phyloP scores from a whole-genome alignment of 2,113 vertebrate species.

The Psittacara wagleri region DNA sequence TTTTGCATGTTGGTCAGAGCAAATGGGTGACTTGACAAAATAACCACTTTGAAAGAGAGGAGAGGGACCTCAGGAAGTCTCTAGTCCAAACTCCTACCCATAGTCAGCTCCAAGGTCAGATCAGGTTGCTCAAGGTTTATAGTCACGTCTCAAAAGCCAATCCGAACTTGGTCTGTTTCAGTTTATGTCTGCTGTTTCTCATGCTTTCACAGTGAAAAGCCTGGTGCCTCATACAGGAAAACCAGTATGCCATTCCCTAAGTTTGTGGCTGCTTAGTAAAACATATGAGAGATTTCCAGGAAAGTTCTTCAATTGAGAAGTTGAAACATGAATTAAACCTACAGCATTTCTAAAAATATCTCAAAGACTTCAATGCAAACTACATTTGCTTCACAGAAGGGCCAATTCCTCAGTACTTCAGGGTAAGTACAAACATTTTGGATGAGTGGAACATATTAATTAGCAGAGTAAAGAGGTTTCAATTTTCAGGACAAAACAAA shows the following conservation, averaged over 20 bases:
- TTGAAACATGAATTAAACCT: background rate
- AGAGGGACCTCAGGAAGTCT: background rate
- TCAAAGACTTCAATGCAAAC: background rate
- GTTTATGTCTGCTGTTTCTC: background rate
- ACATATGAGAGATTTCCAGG: background rate
- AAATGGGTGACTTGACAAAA: background rate
- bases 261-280: background rate
- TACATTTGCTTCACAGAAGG: background rate
- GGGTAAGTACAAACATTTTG: background rate
- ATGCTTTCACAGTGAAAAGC: background rate
- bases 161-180: background rate
- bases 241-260: background rate
- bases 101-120: background rate
- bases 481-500: background rate
- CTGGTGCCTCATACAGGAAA: background rate
- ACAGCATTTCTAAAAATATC: background rate
- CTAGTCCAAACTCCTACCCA: background rate
- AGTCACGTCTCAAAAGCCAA: background rate
- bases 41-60: background rate
- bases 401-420: background rate
- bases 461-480: background rate
- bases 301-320: background rate
- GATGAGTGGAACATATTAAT: constrained; percentile 12
- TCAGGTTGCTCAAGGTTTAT: background rate
- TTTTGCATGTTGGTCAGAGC: background rate